Evolutionary conservation across 2,888 invertebrate genomes (phyloP).

Genomic region (Scrobipalpa atriplicella): DNA sequence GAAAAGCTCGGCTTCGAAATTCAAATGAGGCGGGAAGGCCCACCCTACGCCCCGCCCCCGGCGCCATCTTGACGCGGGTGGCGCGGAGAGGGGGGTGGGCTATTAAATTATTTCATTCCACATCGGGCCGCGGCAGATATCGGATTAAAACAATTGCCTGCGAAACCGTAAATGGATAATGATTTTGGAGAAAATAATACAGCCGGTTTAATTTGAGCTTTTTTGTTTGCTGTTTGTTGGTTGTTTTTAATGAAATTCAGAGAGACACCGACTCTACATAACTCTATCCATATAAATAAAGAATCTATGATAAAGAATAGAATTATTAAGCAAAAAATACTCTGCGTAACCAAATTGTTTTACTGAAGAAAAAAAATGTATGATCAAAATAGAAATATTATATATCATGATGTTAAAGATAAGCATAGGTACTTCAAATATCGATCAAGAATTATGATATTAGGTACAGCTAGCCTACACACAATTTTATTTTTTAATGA

Average conservation of each 20-base stretch:
- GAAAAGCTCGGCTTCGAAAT: constrained; percentile 78
- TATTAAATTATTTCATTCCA: constrained; percentile 82
- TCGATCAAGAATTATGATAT: too few species aligned
- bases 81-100: constrained; percentile 68
- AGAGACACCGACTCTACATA: too few species aligned
- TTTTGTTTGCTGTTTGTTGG: constrained; percentile 37
- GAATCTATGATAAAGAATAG: too few species aligned
- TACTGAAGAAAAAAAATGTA: too few species aligned
- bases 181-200: constrained; percentile 79
- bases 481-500: too few species aligned
- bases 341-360: too few species aligned
- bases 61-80: constrained; percentile 77
- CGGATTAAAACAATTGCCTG: constrained; percentile 82
- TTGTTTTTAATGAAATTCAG: neutral
- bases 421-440: too few species aligned
- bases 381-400: too few species aligned
- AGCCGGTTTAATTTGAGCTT: constrained; percentile 59
- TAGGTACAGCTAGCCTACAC: too few species aligned
- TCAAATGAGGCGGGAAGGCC: constrained; percentile 81
- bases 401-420: too few species aligned
- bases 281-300: too few species aligned
- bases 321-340: too few species aligned
- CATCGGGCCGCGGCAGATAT: constrained; percentile 77
- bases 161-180: constrained; percentile 80
- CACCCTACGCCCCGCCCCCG: constrained; percentile 76